Evolutionary conservation across 2,888 invertebrate genomes (phyloP), one percentile per base, ranked within the genome.

Genomic region (Disparrhopalites patrizii): DNA sequence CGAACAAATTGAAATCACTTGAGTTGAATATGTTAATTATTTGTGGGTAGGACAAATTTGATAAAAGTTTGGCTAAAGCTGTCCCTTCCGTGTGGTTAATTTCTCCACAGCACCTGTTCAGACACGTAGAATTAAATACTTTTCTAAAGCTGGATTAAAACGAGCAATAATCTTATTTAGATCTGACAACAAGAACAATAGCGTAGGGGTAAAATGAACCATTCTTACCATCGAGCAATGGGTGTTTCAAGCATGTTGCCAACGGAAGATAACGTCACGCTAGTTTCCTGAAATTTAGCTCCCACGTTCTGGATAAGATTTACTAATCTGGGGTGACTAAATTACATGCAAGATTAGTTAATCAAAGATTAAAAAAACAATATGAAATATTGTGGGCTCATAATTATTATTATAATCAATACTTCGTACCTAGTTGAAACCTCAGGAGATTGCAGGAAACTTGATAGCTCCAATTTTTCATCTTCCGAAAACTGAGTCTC

Each of bases 41-140:
- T 55, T 72, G 68, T 1, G 68, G 62, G 62, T 73, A 74, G 8
- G 57, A 66, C 15, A 74, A 51, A 10, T 56, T 65, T 8, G 68
- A 64, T 10, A 75, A 51, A 62, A 75, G 67, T 57, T 73, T 71
- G 8, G 70, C 70, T 4, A 75, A 40, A 7, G 73, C 73, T 7
- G 67, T 18, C 7, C 75, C 75, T 63, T 75, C 75, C 2, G 61
- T 51, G 8, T 67, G 38, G 27, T 61, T 70, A 5, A 74, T 57
- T 38, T 75, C 73, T 20, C 64, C 67, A 40, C 67, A 72, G 33
- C 75, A 73, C 73, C 73, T 68, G 51, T 23, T 15, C 15, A 36
- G 28, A 8, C 3, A 54, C 25, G n/a, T n/a, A n/a, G n/a, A n/a
- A n/a, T n/a, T n/a, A n/a, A n/a, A n/a, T n/a, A n/a, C n/a, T n/a